Base-by-base conservation (phyloP, 1,140 invertebrate species). In the Ceratosolen solmsi region DNA sequence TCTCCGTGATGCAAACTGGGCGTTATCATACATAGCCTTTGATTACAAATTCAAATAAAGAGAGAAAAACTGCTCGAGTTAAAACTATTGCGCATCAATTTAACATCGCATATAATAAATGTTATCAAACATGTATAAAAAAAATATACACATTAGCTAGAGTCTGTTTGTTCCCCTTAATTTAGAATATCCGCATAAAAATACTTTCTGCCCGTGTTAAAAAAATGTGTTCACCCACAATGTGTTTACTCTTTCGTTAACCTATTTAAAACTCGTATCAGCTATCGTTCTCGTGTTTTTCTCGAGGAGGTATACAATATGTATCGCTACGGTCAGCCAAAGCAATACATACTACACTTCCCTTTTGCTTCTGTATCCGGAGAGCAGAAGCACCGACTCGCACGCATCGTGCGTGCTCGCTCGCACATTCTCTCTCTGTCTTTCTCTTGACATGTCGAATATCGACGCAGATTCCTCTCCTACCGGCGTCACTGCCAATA, bases 291-390 rank as follows among this genome's bases (percentile, higher is more conserved):
- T 20, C 22, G 20, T 22, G 63, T 38, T 38, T 38, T 68, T 68
- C 33, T 38, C 33, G 20, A 38, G 38, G 36, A 38, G 63, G 63
- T 68, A 54, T 2, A 13, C 13, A n/a, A 46, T 46, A 38, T 68
- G 15, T 38, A 22, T 38, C 22, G 36, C 15, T 13, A 20, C 22
- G 63, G 3, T 7, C 8, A 38, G 7, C n/a, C 27, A n/a, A 38
- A 68, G 30, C 63, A 68, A 71, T 49, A 71, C 38, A 71, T 71
- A 71, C 41, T 36, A 49, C 75, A 77, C 41, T 58, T 68, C 60
- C 30, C 38, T 49, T 77, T 22, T 38, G 41, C 63, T 65, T 36
- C 63, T 76, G 38, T 58, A 63, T 76, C 54, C 33, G 54, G 36
- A 76, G 38, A 76, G 15, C 38, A 76, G n/a, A 46, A 63, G n/a